Evolutionary conservation across 2,113 vertebrate species (phyloP), one percentile per base, ranked within the genome.

Genomic region (Muntiacus reevesi): DNA sequence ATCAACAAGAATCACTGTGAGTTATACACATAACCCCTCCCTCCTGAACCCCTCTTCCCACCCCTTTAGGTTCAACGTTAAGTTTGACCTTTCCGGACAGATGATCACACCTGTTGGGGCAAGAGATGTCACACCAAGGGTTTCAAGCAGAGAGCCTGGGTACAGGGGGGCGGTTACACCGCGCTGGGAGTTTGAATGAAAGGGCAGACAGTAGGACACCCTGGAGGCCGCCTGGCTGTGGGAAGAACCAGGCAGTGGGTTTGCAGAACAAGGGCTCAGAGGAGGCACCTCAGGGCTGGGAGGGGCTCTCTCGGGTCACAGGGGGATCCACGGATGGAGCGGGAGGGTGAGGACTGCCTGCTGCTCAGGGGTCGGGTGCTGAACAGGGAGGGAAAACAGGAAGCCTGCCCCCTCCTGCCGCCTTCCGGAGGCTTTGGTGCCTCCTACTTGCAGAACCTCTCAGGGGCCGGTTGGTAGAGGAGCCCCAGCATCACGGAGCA

Each of bases 151-250:
- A n/a, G n/a, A 50, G 19, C 12, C 7, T 7, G 90, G 43, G 7
- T 5, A 6, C 19, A 52, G 21, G 47, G 11, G 6, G 27, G 28
- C 1, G 3, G 78, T 64, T 4, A 23, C 78, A 43, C 25, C 30
- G 6, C 0, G 14, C 0, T 5, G 33, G 55, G 43, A 36, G 15
- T 9, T 47, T 28, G 10, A 21, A 81, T 19, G 16, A 33, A 9
- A 1, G 33, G 33, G 16, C 45, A 21, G 78, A 64, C 5, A 23
- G 33, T 7, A 23, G 25, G 19, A 5, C 7, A 5, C 9, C n/a
- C 4, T 9, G 7, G 14, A 3, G 33, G 47, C 55, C 0, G 1
- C 36, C 1, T 3, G 1, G 16, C 36, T 45, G 23, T 25, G 7
- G 82, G 82, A 16, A 27, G 47, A 82, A 25, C 3, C 0, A 1